phyloP scores from a whole-genome alignment of 2,888 invertebrate species.

The Neoaliturus tenellus region DNA sequence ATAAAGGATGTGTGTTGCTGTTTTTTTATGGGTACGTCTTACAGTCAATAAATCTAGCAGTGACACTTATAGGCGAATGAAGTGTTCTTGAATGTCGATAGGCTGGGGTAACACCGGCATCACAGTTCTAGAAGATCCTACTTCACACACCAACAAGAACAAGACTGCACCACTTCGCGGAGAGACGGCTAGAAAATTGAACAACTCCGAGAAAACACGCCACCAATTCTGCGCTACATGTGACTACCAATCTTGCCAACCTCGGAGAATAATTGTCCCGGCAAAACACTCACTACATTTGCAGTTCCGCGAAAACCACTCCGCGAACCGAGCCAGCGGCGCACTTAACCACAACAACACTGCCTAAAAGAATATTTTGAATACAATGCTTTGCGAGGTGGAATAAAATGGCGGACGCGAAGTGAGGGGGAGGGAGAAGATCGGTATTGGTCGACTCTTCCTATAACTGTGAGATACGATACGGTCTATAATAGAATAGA shows the following conservation, averaged over 20 bases:
- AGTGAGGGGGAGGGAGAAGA: constrained; percentile 23
- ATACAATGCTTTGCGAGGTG: constrained; percentile 1
- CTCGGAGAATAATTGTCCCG: neutral
- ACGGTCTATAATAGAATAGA: constrained; percentile 49
- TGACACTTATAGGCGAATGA: too few species aligned
- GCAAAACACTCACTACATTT: neutral
- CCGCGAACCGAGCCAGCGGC: neutral
- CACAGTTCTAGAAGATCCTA: too few species aligned
- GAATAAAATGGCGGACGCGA: constrained; percentile 44
- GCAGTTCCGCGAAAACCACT: neutral
- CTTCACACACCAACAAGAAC: constrained; percentile 6
- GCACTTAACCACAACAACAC: constrained; percentile 20
- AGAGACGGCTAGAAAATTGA: neutral
- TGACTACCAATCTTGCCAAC: constrained; percentile 26
- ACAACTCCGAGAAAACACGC: constrained; percentile 14
- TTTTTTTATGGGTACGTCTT: too few species aligned
- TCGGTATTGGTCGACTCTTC: constrained; percentile 50
- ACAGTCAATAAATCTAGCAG: too few species aligned
- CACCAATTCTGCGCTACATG: constrained; percentile 15
- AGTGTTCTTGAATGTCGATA: too few species aligned
- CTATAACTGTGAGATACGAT: constrained; percentile 57
- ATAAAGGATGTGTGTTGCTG: too few species aligned
- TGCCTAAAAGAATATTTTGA: constrained; percentile 41
- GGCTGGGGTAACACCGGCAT: too few species aligned
- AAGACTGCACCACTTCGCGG: constrained; percentile 25